Evolutionary conservation across 2,113 vertebrate species (phyloP).

Genomic region (Serilophus lunatus): DNA sequence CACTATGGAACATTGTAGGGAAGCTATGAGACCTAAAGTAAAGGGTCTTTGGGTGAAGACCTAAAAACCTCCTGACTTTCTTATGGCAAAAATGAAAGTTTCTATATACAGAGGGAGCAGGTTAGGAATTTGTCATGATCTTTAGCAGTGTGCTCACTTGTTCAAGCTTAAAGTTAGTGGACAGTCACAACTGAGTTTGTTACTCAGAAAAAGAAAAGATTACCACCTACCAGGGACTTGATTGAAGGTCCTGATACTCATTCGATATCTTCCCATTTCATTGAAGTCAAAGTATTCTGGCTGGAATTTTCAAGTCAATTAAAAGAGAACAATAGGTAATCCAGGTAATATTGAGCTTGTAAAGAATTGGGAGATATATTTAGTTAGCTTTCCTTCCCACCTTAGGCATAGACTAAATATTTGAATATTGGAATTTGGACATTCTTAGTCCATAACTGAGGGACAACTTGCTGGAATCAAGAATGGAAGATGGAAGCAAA

Average conservation of each 20-base stretch:
- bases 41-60: too few species aligned
- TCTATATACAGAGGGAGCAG: background rate
- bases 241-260: background rate
- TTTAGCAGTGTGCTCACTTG: background rate
- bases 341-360: background rate
- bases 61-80: background rate
- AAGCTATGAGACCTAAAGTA: background rate
- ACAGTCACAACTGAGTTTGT: background rate
- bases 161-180: background rate
- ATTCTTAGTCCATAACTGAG: background rate
- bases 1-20: background rate
- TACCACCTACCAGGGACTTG: background rate
- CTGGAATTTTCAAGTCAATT: background rate
- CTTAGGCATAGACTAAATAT: background rate
- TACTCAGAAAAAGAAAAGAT: background rate
- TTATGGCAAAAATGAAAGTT: fast-evolving
- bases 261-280: background rate
- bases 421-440: background rate
- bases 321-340: background rate
- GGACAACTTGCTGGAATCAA: background rate
- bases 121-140: background rate
- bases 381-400: background rate
- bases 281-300: background rate
- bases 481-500: background rate
- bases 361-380: background rate